Conservation (phyloP, 2,797 vertebrate species). For the Pelodytes ibericus region DNA sequence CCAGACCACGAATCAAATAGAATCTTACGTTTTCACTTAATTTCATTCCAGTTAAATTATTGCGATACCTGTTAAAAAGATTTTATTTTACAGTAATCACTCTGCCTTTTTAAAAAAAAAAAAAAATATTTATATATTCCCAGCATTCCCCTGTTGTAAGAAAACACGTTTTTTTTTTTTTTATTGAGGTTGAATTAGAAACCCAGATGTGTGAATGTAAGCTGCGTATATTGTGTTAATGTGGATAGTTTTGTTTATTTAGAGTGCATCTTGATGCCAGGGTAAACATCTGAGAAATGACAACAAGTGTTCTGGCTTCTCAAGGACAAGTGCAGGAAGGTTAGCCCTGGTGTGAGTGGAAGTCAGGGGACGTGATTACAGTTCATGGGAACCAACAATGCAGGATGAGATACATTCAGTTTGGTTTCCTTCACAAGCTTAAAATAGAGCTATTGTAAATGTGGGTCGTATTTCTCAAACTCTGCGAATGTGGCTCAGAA, state of each 20-base stretch:
- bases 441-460: conserved; percentile 99
- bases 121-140: too few relatives aligned
- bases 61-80: too few relatives aligned
- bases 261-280: conserved; percentile 56
- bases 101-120: too few relatives aligned
- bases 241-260: conserved; percentile 38
- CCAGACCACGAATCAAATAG: too few relatives aligned
- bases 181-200: not conserved
- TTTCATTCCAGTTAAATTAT: too few relatives aligned
- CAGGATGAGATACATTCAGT: conserved; percentile 99
- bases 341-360: conserved; percentile 78
- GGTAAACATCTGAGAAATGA: conserved; percentile 71
- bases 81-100: too few relatives aligned
- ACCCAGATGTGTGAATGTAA: conserved; percentile 15
- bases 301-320: conserved; percentile 71
- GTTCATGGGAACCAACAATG: conserved; percentile 97
- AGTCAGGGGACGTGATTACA: conserved; percentile 89
- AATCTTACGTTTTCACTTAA: too few relatives aligned
- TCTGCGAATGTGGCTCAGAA: conserved; percentile 80
- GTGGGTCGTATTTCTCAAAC: conserved; percentile 87
- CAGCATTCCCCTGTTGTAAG: too few relatives aligned
- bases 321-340: conserved; percentile 81
- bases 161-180: too few relatives aligned
- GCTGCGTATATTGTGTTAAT: conserved; percentile 7
- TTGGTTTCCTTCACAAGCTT: conserved; percentile 93